Base-by-base conservation (phyloP, 2,888 invertebrate genomes). In the Polydesmus complanatus region DNA sequence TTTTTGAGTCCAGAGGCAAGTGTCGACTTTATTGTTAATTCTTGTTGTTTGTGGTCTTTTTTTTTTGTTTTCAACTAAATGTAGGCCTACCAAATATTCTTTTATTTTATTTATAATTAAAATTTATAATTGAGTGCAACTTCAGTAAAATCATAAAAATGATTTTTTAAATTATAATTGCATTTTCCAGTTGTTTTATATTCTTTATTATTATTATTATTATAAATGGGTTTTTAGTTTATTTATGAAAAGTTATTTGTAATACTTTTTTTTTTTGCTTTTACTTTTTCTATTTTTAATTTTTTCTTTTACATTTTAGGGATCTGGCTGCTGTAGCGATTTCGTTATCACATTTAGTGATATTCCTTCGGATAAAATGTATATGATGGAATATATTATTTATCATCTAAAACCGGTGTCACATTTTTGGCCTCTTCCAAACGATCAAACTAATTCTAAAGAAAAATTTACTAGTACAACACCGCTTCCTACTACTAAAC, bases 341-440 rank as follows among this genome's bases (percentile, higher is more conserved):
- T 56, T 61, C 54, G 68, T 66, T 18, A 66, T 68, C 11, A 67
- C 68, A 53, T 68, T 68, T 26, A 66, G 64, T 61, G 67, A 65
- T n/a, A 55, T 68, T 23, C 27, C 62, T 21, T 61, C 65, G 3
- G 58, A 64, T 48, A 64, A 61, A 26, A 63, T 64, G 58, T 61
- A 63, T 58, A 63, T 63, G 61, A 49, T 63, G 52, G 60, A 64
- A 49, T 64, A 64, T 52, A 47, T 64, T 18, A 61, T 61, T 14
- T 63, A 64, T 54, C 62, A 61, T 51, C 52, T 63, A 50, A 60
- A 61, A 21, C 62, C 62, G 14, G 61, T 64, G 11, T 61, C 61
- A 2, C 50, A 23, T 5, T 22, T 26, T 27, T 57, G 56, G 56
- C 50, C 49, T n/a, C 52, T 37, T 8, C 11, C 53, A 0, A 27